Evolutionary conservation across 2,888 invertebrate species (phyloP), one percentile per base, ranked within the genome.

Genomic region (Ypsolopha sequella): DNA sequence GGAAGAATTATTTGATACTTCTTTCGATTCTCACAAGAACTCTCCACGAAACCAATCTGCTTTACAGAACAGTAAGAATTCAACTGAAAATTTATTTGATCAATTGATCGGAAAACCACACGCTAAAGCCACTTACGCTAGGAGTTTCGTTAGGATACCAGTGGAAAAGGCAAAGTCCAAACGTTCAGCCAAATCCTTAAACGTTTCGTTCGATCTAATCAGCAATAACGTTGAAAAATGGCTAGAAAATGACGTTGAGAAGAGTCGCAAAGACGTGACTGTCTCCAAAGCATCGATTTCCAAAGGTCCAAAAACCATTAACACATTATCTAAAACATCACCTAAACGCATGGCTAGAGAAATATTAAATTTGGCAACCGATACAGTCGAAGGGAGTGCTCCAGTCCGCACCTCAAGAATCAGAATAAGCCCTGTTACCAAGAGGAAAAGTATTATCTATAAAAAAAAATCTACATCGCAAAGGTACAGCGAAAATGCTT

Each of bases 1-100:
- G 0, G 77, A 76, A 39, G 73, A 75, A 52, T 52, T 86, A 1
- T 76, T 77, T 52, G 60, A 74, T 39, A 66, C 66, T 39, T 65
- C 73, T 2, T 54, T 49, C 41, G 53, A 50, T 0, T 66, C 69
- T 0, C 51, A 52, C 1, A 53, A 43, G 4, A 60, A 61, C 11
- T 65, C 69, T 0, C n/a, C n/a, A n/a, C 51, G 51, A 1, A 53
- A 44, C 7, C 60, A 60, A 11, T 8, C 10, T 6, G 13, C n/a
- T 7, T 24, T 24, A 24, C 24, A 24, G 4, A 24, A 4, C 24
- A 24, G 24, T 24, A 24, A 24, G 24, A 24, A 24, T 24, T 55
- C 68, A 0, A 49, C 55, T 0, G 76, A 79, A 8, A 60, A 45
- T 1, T 53, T 73, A 9, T 80, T 80, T 59, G 80, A 79, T 44